Conservation (phyloP, 1,140 invertebrate species). For the Colletes gigas region DNA sequence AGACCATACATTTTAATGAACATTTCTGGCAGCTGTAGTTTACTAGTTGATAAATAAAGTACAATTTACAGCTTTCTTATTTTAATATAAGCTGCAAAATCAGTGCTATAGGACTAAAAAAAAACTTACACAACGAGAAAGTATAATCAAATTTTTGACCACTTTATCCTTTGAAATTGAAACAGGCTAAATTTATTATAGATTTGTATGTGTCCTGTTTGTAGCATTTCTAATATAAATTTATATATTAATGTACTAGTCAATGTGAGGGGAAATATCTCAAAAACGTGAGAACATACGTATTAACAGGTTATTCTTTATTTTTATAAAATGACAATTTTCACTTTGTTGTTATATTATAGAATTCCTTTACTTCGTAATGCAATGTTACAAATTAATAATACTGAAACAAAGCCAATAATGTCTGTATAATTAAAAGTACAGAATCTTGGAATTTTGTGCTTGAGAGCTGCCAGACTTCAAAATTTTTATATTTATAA, state of each 20-base stretch:
- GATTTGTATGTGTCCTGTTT: conserved; percentile 22
- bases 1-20: conserved; percentile 53
- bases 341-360: neutral
- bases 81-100: conserved; percentile 45
- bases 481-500: conserved; percentile 58
- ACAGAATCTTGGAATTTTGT: conserved; percentile 34
- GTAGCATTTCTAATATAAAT: conserved; percentile 27
- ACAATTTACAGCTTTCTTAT: conserved; percentile 59
- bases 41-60: conserved; percentile 61
- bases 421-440: conserved; percentile 36
- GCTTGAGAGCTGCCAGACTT: conserved; percentile 59
- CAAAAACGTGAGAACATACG: conserved; percentile 15
- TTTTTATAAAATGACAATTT: conserved; percentile 22
- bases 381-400: conserved; percentile 30
- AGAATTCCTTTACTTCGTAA: conserved; percentile 11
- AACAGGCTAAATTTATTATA: conserved; percentile 14
- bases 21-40: conserved; percentile 67
- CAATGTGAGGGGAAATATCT: conserved; percentile 25
- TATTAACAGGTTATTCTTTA: conserved; percentile 33
- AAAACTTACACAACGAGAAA: conserved; percentile 58
- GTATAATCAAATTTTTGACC: conserved; percentile 47
- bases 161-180: conserved; percentile 32
- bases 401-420: conserved; percentile 27
- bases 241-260: conserved; percentile 44
- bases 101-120: conserved; percentile 51